Base-by-base conservation (phyloP, 2,113 vertebrate species). In the Natator depressus region DNA sequence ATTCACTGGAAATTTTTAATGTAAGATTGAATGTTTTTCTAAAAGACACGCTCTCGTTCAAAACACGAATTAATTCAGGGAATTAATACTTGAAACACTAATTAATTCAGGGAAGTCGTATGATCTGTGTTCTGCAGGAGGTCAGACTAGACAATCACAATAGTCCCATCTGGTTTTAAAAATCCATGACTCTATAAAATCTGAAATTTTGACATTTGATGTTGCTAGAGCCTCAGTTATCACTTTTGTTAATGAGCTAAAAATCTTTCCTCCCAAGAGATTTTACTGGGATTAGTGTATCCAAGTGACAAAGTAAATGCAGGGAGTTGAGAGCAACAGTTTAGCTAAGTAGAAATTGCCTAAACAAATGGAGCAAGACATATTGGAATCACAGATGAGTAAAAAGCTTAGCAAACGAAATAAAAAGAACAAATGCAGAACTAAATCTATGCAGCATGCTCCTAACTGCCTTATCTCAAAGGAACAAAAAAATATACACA, bases 341-440 rank as follows among this genome's bases (percentile, higher is more conserved):
- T 96, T 55, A 97, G 75, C 89, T 55, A 89, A 93, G 84, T 80
- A 97, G 95, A 97, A 92, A 89, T 82, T 89, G 59, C 89, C 94
- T 93, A 95, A 97, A 96, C 90, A 95, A 98, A 97, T 89, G 93
- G 90, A 97, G 95, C 46, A 69, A 96, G 96, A 93, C 79, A 88
- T 51, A 95, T 89, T 89, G 97, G 95, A 97, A 91, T 82, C 96
- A 91, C 49, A 96, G 96, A 94, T 38, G 89, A 95, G 87, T 95
- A 93, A 96, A 97, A 98, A 85, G 91, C 85, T 96, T 4, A 96
- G 72, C 80, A 96, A 96, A 95, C 88, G 31, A 97, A 96, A 89
- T 94, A 87, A 91, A 89, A 27, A 87, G 46, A 93, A 82, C 87
- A 94, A 96, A 94, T 3, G 29, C 80, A 88, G 75, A 88, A 91